Conservation (phyloP, 2,113 vertebrate species). For the Neogobius melanostomus region DNA sequence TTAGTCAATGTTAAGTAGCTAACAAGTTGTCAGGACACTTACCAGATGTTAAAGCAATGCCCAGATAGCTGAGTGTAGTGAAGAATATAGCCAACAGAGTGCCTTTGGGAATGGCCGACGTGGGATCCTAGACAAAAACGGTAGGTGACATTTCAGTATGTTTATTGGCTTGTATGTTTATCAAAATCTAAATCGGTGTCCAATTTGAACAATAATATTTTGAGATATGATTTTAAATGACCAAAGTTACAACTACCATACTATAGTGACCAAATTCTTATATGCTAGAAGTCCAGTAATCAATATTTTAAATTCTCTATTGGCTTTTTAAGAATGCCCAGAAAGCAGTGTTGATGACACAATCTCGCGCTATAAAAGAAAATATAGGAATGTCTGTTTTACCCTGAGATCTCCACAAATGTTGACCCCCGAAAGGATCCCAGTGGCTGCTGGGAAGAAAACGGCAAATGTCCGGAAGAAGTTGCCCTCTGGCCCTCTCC, state of each 20-base stretch:
- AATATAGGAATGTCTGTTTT: not conserved
- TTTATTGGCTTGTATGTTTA: not conserved
- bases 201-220: too few relatives aligned
- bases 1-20: too few relatives aligned
- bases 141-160: not conserved
- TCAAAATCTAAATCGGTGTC: too few relatives aligned
- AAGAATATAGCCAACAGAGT: slow-evolving; percentile 74
- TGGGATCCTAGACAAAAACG: slow-evolving; percentile 63
- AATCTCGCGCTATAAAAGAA: not conserved
- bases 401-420: slow-evolving; percentile 80
- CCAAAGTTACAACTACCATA: too few relatives aligned
- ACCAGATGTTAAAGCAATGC: slow-evolving; percentile 69
- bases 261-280: too few relatives aligned
- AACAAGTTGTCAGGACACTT: not conserved
- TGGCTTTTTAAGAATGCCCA: too few relatives aligned
- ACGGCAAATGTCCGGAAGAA: slow-evolving; percentile 81
- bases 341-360: too few relatives aligned
- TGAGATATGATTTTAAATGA: too few relatives aligned
- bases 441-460: slow-evolving; percentile 79
- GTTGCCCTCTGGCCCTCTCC: slow-evolving; percentile 31
- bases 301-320: too few relatives aligned
- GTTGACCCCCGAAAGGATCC: slow-evolving; percentile 76
- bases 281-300: too few relatives aligned
- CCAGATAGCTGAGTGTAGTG: slow-evolving; percentile 72
- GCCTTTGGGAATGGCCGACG: slow-evolving; percentile 73